These are phyloP conservation scores for Dysmachus trigonus DNA, from an alignment of 2,888 invertebrate genomes.

Conservation along the genomic window DNA sequence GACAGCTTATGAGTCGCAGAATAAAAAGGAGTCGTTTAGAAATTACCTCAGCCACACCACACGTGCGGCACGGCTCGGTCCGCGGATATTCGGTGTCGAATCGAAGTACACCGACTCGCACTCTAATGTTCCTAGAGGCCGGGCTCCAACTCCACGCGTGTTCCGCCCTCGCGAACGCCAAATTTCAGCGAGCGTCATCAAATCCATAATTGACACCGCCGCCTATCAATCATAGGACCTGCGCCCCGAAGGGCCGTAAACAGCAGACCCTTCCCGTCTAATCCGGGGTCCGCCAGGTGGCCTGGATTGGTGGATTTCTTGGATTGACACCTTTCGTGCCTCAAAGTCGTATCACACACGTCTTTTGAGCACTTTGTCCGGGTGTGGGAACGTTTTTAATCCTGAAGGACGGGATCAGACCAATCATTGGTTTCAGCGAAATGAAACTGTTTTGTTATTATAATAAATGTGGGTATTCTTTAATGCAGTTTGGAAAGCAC, in stretches of 20 bases:
- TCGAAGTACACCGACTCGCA: not conserved
- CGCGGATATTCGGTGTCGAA: too few relatives aligned
- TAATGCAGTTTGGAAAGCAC: not conserved
- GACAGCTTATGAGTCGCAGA: not conserved
- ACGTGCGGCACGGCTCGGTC: not conserved
- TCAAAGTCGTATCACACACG: not conserved
- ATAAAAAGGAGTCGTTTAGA: not conserved
- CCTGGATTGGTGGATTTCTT: not conserved
- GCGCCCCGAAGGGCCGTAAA: not conserved
- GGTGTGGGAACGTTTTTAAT: not conserved
- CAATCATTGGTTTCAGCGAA: not conserved
- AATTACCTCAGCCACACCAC: not conserved
- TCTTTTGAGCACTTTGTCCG: not conserved
- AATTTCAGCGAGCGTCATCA: not conserved
- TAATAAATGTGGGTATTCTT: not conserved
- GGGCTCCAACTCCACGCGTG: not conserved
- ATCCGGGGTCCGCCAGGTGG: not conserved
- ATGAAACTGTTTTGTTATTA: not conserved
- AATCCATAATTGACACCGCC: not conserved
- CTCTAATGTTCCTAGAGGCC: not conserved
- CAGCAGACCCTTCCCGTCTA: not conserved
- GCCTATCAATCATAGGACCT: not conserved
- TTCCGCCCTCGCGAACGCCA: not conserved
- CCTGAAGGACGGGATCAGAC: not conserved
- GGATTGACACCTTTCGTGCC: not conserved